These are phyloP conservation scores for Dromiciops gliroides DNA, from an alignment of 2,113 vertebrate species.

Conservation along the genomic window DNA sequence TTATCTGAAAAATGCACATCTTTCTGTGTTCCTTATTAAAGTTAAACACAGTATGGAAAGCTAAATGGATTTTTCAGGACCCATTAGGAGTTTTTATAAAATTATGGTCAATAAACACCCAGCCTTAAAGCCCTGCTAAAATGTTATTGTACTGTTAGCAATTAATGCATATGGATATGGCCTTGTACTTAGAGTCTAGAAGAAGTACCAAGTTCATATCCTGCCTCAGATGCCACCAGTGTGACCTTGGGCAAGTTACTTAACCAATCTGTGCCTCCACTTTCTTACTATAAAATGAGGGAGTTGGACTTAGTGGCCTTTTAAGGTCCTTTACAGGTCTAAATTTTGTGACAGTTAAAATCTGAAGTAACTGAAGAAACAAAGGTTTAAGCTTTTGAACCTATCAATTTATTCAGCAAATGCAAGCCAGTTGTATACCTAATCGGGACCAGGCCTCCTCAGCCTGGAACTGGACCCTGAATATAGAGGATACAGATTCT, in stretches of 20 bases:
- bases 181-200: not conserved
- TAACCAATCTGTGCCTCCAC: not conserved
- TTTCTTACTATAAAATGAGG: not conserved
- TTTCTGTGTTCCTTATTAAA: constrained; percentile 45
- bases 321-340: not conserved
- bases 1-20: constrained; percentile 27
- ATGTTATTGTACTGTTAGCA: not conserved
- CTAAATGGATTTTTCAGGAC: constrained; percentile 1
- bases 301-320: not conserved
- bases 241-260: not conserved
- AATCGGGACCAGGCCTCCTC: not conserved
- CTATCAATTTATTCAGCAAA: not conserved
- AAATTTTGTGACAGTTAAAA: not conserved
- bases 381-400: not conserved
- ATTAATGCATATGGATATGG: not conserved
- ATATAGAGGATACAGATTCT: not conserved
- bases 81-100: constrained; percentile 36
- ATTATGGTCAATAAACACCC: not conserved
- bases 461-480: not conserved
- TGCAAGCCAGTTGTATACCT: not conserved
- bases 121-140: not conserved
- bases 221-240: not conserved
- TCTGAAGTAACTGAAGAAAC: not conserved
- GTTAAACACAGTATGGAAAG: not conserved
- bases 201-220: not conserved